Percentiles rank a stretch among this genome's conserved stretches.
These are phyloP conservation scores for Trypoxylon attenuatum DNA, from an alignment of 2,888 invertebrate species.

Conservation along the genomic window DNA sequence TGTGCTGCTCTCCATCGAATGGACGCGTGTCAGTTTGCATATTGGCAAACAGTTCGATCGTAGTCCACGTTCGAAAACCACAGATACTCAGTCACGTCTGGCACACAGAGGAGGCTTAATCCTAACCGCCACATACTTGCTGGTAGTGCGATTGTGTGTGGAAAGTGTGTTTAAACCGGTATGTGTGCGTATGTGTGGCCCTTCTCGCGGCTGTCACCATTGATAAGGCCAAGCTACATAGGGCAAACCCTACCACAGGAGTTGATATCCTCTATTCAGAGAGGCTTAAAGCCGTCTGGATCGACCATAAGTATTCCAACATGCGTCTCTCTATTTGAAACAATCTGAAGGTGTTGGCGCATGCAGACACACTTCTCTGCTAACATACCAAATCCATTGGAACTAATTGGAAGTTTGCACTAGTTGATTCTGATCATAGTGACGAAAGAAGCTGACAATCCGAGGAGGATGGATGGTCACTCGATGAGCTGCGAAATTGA, in stretches of 20 bases:
- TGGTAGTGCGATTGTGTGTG: neutral
- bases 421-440: too few species aligned
- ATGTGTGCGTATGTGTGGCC: slow-evolving; percentile 12
- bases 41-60: slow-evolving; percentile 27
- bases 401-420: too few species aligned
- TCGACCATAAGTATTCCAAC: slow-evolving; percentile 41
- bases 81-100: slow-evolving; percentile 18
- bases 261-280: slow-evolving; percentile 42
- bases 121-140: neutral
- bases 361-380: too few species aligned
- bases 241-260: slow-evolving; percentile 18
- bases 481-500: too few species aligned
- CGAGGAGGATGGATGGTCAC: too few species aligned
- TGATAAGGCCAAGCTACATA: slow-evolving; percentile 44
- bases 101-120: slow-evolving; percentile 22
- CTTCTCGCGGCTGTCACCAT: slow-evolving; percentile 39
- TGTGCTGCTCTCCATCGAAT: too few species aligned
- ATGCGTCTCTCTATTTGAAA: neutral
- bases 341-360: neutral
- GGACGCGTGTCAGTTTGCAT: slow-evolving; percentile 13
- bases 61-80: slow-evolving; percentile 21
- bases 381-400: too few species aligned
- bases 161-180: slow-evolving; percentile 33
- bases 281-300: slow-evolving; percentile 48
- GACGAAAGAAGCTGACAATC: too few species aligned